A percentile compares a stretch with the other conserved stretches of the same genome.
Conservation (phyloP, 2,113 vertebrate genomes). For the Pampusana beccarii region DNA sequence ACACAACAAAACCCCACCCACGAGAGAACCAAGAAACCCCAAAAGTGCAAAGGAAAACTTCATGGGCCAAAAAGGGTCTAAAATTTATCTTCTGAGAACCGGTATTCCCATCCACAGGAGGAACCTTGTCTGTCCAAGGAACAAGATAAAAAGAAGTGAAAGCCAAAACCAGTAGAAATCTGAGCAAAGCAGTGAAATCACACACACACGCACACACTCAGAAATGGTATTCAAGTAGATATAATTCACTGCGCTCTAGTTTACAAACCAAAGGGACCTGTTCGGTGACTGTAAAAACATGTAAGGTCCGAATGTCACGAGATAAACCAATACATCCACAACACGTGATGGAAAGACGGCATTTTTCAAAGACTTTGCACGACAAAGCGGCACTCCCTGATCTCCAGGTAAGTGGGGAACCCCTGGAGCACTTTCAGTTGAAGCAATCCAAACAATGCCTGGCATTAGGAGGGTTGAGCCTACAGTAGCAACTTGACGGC, state of each 20-base stretch:
- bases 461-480: not conserved
- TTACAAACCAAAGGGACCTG: not conserved
- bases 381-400: not conserved
- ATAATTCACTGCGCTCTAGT: not conserved
- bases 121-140: not conserved
- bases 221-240: not conserved
- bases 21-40: not conserved
- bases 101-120: not conserved
- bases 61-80: not conserved
- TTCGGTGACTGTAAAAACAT: not conserved
- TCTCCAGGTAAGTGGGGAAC: not conserved
- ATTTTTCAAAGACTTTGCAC: not conserved
- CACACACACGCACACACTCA: not conserved
- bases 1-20: not conserved
- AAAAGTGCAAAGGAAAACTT: not conserved
- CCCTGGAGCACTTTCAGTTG: not conserved
- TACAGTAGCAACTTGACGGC: not conserved
- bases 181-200: not conserved
- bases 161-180: not conserved
- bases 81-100: not conserved
- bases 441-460: not conserved
- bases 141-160: not conserved
- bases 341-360: rapidly evolving
- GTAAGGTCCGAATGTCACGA: not conserved
- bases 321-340: not conserved